A percentile compares a stretch with the other conserved stretches of the same genome.
These are phyloP conservation scores for Adelosebastes latens DNA, from an alignment of 2,797 vertebrate species.

Conservation along the genomic window DNA sequence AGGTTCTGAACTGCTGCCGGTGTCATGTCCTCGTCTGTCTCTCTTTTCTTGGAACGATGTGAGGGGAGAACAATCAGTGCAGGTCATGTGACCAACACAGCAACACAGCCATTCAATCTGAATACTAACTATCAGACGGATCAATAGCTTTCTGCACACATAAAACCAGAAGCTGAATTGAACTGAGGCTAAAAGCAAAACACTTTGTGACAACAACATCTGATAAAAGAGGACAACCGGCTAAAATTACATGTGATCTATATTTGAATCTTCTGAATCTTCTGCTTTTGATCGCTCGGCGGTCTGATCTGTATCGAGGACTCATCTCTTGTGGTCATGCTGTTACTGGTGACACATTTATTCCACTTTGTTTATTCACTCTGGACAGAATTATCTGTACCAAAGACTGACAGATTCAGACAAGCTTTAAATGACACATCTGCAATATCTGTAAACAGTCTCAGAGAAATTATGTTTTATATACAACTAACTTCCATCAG, in stretches of 20 bases:
- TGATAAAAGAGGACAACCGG: background rate
- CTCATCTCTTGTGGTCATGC: constrained; percentile 9
- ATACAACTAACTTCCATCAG: background rate
- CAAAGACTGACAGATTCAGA: background rate
- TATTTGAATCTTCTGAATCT: background rate
- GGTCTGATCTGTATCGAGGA: background rate
- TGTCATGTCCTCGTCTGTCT: background rate
- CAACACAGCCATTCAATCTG: background rate
- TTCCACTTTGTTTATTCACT: background rate
- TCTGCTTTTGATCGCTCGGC: background rate
- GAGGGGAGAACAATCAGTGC: background rate
- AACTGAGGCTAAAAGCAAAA: background rate
- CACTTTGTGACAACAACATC: background rate
- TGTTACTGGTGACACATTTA: background rate
- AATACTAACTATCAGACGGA: background rate
- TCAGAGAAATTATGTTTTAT: background rate
- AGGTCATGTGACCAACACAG: background rate
- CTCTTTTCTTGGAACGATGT: background rate
- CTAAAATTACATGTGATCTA: constrained; percentile 16
- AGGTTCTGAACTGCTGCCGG: constrained; percentile 21
- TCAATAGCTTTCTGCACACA: background rate
- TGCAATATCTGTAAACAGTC: background rate
- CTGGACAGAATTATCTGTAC: background rate
- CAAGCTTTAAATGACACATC: background rate
- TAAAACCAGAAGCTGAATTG: background rate